These are phyloP conservation scores for Polydrusus pterygomalis DNA, from an alignment of 2,888 invertebrate species.

Conservation along the genomic window DNA sequence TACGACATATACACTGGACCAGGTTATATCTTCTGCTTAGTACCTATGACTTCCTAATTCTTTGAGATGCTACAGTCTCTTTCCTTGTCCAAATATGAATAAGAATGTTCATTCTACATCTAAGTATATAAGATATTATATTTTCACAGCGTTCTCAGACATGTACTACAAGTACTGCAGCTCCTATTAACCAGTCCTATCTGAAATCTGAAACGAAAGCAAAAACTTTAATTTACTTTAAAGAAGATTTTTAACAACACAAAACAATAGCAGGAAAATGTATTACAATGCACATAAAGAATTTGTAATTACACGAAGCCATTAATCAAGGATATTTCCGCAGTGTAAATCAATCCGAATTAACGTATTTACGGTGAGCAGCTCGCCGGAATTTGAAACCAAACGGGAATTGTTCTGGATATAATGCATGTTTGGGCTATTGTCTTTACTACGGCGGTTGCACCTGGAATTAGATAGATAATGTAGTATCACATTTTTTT, in stretches of 20 bases:
- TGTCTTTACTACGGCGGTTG: slow-evolving; percentile 8
- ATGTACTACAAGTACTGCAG: no score
- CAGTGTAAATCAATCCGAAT: slow-evolving; percentile 71
- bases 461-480: slow-evolving; percentile 9
- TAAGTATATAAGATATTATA: no score
- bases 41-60: no score
- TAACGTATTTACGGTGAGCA: slow-evolving; percentile 69
- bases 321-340: slow-evolving; percentile 70
- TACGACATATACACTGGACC: no score
- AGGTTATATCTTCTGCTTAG: no score
- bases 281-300: slow-evolving; percentile 67
- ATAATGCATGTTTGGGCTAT: slow-evolving; percentile 11
- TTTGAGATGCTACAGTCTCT: no score
- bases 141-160: no score
- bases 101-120: no score
- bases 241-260: background rate
- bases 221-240: slow-evolving; percentile 1
- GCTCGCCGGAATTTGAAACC: slow-evolving; percentile 67
- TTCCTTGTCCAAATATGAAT: no score
- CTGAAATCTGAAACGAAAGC: no score
- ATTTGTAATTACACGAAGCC: slow-evolving; percentile 70
- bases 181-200: no score
- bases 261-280: slow-evolving; percentile 34
- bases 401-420: slow-evolving; percentile 65
- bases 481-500: no score